These are phyloP conservation scores for Diabrotica undecimpunctata DNA, from an alignment of 1,140 invertebrate species.

Conservation along the genomic window DNA sequence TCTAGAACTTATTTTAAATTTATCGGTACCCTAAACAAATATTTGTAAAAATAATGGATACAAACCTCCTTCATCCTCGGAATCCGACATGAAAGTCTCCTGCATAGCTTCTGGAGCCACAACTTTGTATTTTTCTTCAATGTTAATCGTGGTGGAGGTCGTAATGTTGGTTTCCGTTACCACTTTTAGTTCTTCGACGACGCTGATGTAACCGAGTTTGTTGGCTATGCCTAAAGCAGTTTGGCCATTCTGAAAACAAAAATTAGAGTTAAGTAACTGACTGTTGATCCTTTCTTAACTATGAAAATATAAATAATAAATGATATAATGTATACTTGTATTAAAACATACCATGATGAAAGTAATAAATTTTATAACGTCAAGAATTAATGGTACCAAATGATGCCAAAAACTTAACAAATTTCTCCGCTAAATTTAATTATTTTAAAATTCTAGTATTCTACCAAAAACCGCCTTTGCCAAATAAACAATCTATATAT, in stretches of 20 bases:
- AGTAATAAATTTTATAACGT: too few relatives aligned
- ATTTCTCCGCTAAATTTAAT: too few relatives aligned
- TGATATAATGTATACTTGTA: background rate
- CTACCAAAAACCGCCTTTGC: too few relatives aligned
- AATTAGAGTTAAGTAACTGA: background rate
- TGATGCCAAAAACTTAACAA: too few relatives aligned
- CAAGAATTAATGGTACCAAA: too few relatives aligned
- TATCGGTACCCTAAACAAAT: too few relatives aligned
- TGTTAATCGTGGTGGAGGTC: slow-evolving; percentile 66
- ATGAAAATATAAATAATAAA: background rate
- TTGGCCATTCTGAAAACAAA: slow-evolving; percentile 77
- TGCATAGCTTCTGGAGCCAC: slow-evolving; percentile 98
- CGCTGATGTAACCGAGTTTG: slow-evolving; percentile 94
- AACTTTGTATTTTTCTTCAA: slow-evolving; percentile 93
- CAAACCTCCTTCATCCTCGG: slow-evolving; percentile 95
- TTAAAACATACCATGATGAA: background rate
- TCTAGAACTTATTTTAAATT: too few relatives aligned
- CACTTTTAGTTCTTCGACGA: slow-evolving; percentile 93
- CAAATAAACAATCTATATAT: too few relatives aligned
- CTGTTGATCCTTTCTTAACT: background rate
- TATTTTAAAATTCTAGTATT: too few relatives aligned
- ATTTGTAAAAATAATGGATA: slow-evolving; percentile 28
- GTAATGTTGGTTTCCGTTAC: slow-evolving; percentile 89
- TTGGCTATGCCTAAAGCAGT: slow-evolving; percentile 95
- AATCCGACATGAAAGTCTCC: slow-evolving; percentile 97